Evolutionary conservation across 2,797 vertebrate species (phyloP), one percentile per base, ranked within the genome.

Genomic region (Enoplosus armatus): DNA sequence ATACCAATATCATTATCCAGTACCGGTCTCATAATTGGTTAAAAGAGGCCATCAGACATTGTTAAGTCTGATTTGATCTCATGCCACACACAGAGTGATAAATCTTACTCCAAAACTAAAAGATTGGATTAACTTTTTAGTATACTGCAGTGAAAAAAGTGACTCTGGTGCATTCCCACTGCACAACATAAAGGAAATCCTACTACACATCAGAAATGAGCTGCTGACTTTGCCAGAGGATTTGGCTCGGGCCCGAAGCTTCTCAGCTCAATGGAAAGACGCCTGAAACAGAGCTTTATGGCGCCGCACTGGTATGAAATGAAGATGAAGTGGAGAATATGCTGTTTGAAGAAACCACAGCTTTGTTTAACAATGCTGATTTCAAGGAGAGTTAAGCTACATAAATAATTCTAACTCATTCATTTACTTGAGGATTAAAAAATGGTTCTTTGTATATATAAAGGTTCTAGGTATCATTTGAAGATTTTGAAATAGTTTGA

Each of bases 211-310:
- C 73, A 85, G 84, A 87, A 85, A 85, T 69, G 72, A 83, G 87
- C 80, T 77, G 84, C 84, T 90, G 92, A 90, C 87, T 85, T 90
- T 88, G 89, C 86, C 83, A 83, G 85, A 89, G 87, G 79, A 89
- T 80, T 91, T 92, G 92, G 91, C 89, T 89, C 1, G 12, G 72
- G 86, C 93, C 89, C 22, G 3, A 83, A 75, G 75, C 79, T 72
- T 78, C 78, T 78, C 79, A 75, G 72, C 75, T 88, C 77, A 82
- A 51, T 84, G 79, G 68, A 79, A 60, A 87, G 83, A 77, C 20
- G 72, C 56, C 77, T 66, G 66, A 89, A 77, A 90, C 63, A 12
- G 72, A 80, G 54, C 63, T 82, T 71, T 83, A 87, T 75, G 83
- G 82, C 79, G 55, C 67, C 0, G 20, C 18, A 47, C 72, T 77